These are phyloP conservation scores for Erannis defoliaria DNA, from an alignment of 2,888 invertebrate genomes.

Conservation along the genomic window DNA sequence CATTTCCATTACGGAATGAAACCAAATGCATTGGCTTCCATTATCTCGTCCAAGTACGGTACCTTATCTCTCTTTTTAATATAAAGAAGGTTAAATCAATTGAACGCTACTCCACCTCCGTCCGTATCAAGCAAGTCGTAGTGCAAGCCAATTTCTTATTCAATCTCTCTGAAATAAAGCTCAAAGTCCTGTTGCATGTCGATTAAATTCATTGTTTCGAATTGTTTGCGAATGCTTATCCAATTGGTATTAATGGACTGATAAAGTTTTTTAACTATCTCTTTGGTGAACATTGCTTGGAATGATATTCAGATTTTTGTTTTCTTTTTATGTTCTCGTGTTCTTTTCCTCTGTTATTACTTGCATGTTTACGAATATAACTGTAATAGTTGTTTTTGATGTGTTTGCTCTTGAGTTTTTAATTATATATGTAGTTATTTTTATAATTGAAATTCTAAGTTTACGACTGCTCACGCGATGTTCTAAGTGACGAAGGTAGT, in stretches of 20 bases:
- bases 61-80: conserved; percentile 32
- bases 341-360: background rate
- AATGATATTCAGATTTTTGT: background rate
- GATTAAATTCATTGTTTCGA: conserved; percentile 26
- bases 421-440: background rate
- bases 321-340: conserved; percentile 9
- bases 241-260: conserved; percentile 31
- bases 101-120: conserved; percentile 17
- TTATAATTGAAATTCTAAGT: background rate
- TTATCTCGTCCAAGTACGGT: conserved; percentile 13
- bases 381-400: background rate
- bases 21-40: conserved; percentile 18
- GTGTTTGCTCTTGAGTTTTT: background rate
- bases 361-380: background rate
- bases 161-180: background rate
- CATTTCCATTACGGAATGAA: conserved; percentile 17
- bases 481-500: too few species aligned
- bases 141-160: conserved; percentile 1
- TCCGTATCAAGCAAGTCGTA: background rate
- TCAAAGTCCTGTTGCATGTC: background rate
- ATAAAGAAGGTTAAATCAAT: conserved; percentile 35
- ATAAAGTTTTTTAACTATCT: conserved; percentile 27
- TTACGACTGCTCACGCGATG: too few species aligned
- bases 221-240: conserved; percentile 26
- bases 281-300: conserved; percentile 10